These are phyloP conservation scores for Odontomachus brunneus DNA, from an alignment of 1,140 invertebrate genomes.

Conservation along the genomic window DNA sequence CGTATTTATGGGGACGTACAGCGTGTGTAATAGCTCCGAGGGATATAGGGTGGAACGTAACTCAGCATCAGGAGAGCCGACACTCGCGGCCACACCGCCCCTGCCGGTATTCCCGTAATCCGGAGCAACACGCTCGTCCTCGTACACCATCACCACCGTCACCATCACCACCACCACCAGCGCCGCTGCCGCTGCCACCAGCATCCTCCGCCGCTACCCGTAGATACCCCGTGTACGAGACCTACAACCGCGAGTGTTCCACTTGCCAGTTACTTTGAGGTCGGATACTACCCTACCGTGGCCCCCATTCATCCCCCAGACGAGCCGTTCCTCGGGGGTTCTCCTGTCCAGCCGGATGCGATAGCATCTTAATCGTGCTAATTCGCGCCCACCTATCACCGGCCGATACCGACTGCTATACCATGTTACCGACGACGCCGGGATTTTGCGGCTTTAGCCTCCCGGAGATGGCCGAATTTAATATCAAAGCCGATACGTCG, in stretches of 20 bases:
- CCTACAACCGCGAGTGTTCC: constrained; percentile 65
- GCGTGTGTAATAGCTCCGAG: constrained; percentile 77
- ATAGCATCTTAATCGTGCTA: constrained; percentile 75
- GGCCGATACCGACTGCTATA: constrained; percentile 55
- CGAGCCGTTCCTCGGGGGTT: constrained; percentile 20
- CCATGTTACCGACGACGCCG: constrained; percentile 45
- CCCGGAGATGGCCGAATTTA: constrained; percentile 39
- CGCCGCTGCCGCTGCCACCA: too few species aligned
- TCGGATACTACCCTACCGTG: constrained; percentile 40
- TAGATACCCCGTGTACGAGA: constrained; percentile 73
- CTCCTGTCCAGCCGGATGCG: constrained; percentile 64
- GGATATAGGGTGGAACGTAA: constrained; percentile 81
- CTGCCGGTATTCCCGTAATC: constrained; percentile 78
- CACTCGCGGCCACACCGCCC: constrained; percentile 62
- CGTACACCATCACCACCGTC: constrained; percentile 47
- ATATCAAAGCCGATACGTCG: constrained; percentile 29
- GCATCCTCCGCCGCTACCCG: constrained; percentile 43
- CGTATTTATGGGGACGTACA: constrained; percentile 77
- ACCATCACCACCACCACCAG: neutral
- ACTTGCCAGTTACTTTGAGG: constrained; percentile 78
- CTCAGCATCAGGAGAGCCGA: constrained; percentile 78
- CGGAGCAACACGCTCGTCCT: constrained; percentile 74
- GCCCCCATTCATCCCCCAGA: constrained; percentile 24
- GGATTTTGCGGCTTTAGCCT: constrained; percentile 58
- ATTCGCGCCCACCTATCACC: constrained; percentile 70